These are phyloP conservation scores for Lordiphosa andalusiaca DNA, from an alignment of 2,888 invertebrate genomes.

Conservation along the genomic window DNA sequence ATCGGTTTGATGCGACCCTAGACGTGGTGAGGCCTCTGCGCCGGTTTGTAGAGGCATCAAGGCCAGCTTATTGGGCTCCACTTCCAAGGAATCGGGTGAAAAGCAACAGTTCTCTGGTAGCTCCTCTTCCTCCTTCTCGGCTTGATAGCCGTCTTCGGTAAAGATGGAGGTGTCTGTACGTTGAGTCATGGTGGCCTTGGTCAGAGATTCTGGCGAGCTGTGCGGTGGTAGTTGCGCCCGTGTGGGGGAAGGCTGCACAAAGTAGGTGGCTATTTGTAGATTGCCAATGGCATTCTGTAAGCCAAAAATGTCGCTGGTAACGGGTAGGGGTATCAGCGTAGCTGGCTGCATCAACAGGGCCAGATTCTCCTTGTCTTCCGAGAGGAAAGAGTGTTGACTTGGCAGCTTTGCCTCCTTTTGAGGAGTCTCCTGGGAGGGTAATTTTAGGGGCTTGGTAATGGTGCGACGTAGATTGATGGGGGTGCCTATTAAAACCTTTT, in stretches of 20 bases:
- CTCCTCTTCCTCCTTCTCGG: constrained; percentile 52
- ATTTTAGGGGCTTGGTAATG: constrained; percentile 72
- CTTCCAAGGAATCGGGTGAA: constrained; percentile 64
- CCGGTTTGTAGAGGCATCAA: constrained; percentile 56
- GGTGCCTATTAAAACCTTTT: constrained; percentile 79
- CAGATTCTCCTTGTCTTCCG: constrained; percentile 62
- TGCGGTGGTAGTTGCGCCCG: constrained; percentile 9
- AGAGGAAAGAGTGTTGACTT: constrained; percentile 9
- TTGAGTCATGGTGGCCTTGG: constrained; percentile 70
- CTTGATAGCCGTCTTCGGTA: constrained; percentile 72
- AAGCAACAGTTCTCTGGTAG: constrained; percentile 38
- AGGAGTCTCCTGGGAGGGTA: constrained; percentile 20
- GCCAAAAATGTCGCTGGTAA: constrained; percentile 79
- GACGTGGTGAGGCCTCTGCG: constrained; percentile 1
- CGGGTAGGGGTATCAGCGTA: constrained; percentile 79
- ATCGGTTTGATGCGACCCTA: constrained; percentile 53
- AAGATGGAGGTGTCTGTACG: constrained; percentile 73
- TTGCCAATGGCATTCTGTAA: constrained; percentile 79
- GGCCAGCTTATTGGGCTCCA: constrained; percentile 57
- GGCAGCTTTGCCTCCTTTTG: constrained; percentile 1
- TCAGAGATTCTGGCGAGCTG: constrained; percentile 53
- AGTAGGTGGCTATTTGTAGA: constrained; percentile 79
- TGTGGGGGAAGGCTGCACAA: constrained; percentile 76
- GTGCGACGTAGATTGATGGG: constrained; percentile 78
- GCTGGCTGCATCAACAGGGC: constrained; percentile 79